phyloP scores from a whole-genome alignment of 30 jellyfish, hydroid and myxozoan species.

The Hydractinia echinata region DNA sequence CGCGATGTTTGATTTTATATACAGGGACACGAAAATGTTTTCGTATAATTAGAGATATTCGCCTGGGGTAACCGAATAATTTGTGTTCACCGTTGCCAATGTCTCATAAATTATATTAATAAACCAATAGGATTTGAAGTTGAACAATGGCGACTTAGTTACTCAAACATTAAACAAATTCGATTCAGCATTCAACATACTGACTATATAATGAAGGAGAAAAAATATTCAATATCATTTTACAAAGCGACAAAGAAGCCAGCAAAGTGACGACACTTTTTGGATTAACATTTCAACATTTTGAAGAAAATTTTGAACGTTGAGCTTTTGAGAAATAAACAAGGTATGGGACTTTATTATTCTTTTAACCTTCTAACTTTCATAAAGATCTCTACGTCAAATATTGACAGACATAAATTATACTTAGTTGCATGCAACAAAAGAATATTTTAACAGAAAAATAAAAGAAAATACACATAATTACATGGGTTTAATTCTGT shows the following conservation, averaged over 20 bases:
- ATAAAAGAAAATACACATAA: too few relatives aligned
- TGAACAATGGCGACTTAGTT: conserved; percentile 5
- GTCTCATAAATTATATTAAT: not conserved
- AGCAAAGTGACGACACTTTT: not conserved
- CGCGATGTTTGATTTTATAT: not conserved
- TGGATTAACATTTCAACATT: not conserved
- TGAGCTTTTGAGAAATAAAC: not conserved
- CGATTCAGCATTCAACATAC: conserved; percentile 11
- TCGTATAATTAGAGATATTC: not conserved
- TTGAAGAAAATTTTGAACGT: not conserved
- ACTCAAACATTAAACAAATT: not conserved
- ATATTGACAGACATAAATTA: not conserved
- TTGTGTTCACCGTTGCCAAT: not conserved
- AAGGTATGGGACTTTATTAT: not conserved
- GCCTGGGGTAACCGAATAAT: conserved; percentile 4
- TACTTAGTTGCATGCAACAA: too few relatives aligned
- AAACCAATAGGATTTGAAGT: not conserved
- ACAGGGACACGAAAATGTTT: conserved; percentile 7
- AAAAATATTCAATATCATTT: not conserved
- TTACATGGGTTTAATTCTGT: too few relatives aligned
- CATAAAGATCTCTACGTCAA: not conserved
- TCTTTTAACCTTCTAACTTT: not conserved
- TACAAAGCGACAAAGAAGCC: not conserved
- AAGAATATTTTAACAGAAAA: too few relatives aligned
- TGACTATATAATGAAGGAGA: not conserved